These are phyloP conservation scores for Paralvinella palmiformis DNA, from an alignment of 1,140 invertebrate species.

Conservation along the genomic window DNA sequence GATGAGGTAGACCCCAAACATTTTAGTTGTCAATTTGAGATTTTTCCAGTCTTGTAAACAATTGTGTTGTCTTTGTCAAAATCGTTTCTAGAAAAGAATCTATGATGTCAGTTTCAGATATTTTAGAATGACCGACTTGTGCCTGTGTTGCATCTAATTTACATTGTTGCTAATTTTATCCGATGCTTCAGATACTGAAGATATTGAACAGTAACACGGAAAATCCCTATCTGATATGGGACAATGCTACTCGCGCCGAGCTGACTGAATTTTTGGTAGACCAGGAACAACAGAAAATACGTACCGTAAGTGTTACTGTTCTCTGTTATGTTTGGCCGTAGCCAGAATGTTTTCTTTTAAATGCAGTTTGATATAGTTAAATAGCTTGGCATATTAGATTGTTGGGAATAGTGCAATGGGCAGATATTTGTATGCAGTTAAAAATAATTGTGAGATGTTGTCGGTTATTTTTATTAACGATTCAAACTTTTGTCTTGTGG, in stretches of 20 bases:
- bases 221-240: constrained; percentile 95
- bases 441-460: too few relatives aligned
- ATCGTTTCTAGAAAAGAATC: not conserved
- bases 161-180: not conserved
- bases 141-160: too few relatives aligned
- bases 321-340: too few relatives aligned
- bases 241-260: constrained; percentile 91
- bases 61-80: not conserved
- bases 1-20: constrained; percentile 58
- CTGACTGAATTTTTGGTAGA: constrained; percentile 71
- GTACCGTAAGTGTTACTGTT: constrained; percentile 41
- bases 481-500: too few relatives aligned
- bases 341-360: too few relatives aligned
- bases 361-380: too few relatives aligned
- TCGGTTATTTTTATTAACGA: too few relatives aligned
- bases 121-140: too few relatives aligned
- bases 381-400: too few relatives aligned
- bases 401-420: too few relatives aligned
- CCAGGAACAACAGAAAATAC: constrained; percentile 59
- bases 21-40: not conserved
- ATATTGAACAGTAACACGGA: constrained; percentile 89
- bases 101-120: too few relatives aligned
- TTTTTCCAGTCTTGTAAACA: not conserved
- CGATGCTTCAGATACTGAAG: constrained; percentile 67
- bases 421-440: too few relatives aligned